These are phyloP conservation scores for Taxidea taxus DNA, from an alignment of 2,113 vertebrate species.

Conservation along the genomic window DNA sequence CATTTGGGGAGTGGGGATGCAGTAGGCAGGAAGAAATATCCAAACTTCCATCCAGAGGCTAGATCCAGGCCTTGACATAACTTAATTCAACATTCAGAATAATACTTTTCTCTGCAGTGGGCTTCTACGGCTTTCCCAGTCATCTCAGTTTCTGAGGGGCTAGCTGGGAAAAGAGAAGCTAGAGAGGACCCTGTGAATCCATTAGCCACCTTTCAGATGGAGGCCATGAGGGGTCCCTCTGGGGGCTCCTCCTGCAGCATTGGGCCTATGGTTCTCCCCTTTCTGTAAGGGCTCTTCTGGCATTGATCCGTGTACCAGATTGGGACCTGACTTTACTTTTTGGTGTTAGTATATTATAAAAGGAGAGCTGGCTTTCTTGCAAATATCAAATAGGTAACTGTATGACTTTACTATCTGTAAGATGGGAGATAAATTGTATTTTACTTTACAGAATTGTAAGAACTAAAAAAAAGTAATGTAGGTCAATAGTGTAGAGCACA, in stretches of 20 bases:
- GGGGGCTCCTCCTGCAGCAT: background rate
- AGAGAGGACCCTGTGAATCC: background rate
- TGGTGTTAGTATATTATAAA: background rate
- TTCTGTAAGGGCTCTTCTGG: background rate
- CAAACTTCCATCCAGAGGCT: background rate
- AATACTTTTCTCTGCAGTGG: background rate
- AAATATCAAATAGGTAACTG: background rate
- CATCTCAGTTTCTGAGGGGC: background rate
- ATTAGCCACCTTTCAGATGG: background rate
- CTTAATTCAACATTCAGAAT: background rate
- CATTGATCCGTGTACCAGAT: background rate
- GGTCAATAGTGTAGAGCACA: background rate
- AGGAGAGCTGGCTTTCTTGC: background rate
- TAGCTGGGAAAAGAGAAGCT: background rate
- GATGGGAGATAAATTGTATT: background rate
- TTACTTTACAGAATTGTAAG: background rate
- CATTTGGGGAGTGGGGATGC: background rate
- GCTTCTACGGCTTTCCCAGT: background rate
- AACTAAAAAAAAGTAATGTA: background rate
- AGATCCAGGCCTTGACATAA: background rate
- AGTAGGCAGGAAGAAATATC: background rate
- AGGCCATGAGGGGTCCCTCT: fast-evolving
- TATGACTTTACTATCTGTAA: background rate
- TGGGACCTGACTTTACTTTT: background rate
- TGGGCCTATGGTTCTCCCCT: background rate